Evolutionary conservation across 2,797 vertebrate genomes (phyloP).

Genomic region (Acanthis flammea): DNA sequence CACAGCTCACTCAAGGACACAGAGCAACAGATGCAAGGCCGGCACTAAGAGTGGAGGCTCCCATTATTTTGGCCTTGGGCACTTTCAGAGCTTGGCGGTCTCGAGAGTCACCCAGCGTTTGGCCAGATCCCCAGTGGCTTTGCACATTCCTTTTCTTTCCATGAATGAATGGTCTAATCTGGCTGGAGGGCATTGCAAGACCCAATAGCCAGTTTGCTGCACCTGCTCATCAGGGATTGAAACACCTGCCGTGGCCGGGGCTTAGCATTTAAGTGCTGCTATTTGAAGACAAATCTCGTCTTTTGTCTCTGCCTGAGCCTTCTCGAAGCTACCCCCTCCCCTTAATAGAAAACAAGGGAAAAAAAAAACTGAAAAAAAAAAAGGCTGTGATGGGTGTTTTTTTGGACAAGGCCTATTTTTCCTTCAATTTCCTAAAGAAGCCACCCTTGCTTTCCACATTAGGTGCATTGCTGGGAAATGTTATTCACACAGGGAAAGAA

Average conservation of each 20-base stretch:
- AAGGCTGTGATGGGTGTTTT: not conserved
- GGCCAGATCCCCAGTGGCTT: constrained; percentile 63
- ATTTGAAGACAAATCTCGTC: constrained; percentile 66
- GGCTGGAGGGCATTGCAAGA: constrained; percentile 62
- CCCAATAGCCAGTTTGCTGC: constrained; percentile 58
- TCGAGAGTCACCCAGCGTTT: constrained; percentile 60
- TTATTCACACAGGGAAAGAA: not conserved
- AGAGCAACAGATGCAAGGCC: constrained; percentile 36
- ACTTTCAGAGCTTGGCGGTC: constrained; percentile 21
- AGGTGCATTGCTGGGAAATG: not conserved
- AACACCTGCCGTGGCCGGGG: constrained; percentile 59
- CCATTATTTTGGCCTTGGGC: constrained; percentile 64
- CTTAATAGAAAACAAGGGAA: not conserved
- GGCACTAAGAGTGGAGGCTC: constrained; percentile 13
- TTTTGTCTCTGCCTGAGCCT: constrained; percentile 41
- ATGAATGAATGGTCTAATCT: constrained; percentile 67
- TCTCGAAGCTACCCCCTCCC: not conserved
- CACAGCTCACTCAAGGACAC: not conserved
- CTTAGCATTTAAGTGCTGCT: constrained; percentile 69
- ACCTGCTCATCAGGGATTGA: constrained; percentile 61
- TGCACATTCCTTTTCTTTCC: constrained; percentile 63
- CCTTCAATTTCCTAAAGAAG: not conserved
- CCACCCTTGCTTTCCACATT: not conserved
- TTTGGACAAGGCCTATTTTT: not conserved
- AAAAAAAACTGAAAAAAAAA: not conserved